Evolutionary conservation across 2,113 vertebrate species (phyloP).

Genomic region (Bombycilla garrulus): DNA sequence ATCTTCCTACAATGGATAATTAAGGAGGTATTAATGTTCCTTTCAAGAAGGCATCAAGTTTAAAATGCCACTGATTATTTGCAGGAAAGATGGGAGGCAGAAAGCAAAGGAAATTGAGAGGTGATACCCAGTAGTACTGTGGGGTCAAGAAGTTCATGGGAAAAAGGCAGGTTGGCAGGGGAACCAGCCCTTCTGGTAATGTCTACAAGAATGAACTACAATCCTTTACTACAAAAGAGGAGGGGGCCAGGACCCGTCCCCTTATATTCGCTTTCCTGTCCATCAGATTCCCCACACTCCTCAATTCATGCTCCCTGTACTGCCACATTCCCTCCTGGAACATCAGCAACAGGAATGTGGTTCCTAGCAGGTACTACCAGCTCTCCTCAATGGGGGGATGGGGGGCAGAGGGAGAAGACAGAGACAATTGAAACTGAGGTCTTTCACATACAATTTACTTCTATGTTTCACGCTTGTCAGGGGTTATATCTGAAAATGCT

Average conservation of each 20-base stretch:
- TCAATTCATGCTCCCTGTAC: neutral
- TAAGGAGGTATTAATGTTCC: neutral
- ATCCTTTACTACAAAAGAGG: neutral
- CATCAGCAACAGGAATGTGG: neutral
- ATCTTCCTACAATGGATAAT: neutral
- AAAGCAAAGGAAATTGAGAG: neutral
- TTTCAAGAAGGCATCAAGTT: neutral
- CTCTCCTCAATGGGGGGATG: accelerated
- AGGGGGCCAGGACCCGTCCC: neutral
- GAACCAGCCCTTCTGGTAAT: neutral
- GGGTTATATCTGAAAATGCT: neutral
- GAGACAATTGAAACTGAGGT: neutral
- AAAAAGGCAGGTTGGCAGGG: neutral
- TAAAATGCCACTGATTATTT: neutral
- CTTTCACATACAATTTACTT: neutral
- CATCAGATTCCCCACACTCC: neutral
- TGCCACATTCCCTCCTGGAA: neutral
- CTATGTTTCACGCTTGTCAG: neutral
- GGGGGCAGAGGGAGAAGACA: neutral
- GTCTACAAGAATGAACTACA: neutral
- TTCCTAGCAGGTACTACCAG: neutral
- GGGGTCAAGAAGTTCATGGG: neutral
- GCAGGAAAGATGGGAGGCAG: neutral
- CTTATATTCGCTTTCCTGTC: neutral
- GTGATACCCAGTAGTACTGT: neutral